These are phyloP conservation scores for Montipora sp. DNA, from an alignment of 64 coral and sea anemone genomes.

Conservation along the genomic window DNA sequence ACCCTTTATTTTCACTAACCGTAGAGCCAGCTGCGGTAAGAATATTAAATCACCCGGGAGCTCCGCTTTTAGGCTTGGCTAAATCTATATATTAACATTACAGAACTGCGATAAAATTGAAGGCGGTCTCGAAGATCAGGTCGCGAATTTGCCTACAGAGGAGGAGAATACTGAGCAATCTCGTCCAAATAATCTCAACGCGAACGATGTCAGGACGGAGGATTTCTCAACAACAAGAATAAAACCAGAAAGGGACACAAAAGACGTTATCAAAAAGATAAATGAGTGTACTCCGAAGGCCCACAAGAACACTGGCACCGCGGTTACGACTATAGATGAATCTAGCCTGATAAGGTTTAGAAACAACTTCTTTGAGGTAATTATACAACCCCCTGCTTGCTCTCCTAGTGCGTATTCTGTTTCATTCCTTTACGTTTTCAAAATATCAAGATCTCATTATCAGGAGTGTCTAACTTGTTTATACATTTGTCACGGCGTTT, in stretches of 20 bases:
- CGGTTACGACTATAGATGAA: background rate
- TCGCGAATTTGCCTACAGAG: too few relatives aligned
- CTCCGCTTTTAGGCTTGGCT: too few relatives aligned
- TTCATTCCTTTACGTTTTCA: background rate
- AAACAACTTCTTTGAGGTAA: slow-evolving; percentile 64
- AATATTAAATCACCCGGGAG: too few relatives aligned
- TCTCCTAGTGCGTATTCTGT: background rate
- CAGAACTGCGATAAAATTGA: background rate
- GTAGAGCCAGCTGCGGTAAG: too few relatives aligned
- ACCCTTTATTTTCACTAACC: too few relatives aligned
- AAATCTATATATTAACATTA: background rate
- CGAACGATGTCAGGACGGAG: background rate
- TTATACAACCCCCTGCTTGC: background rate
- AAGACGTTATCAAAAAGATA: background rate
- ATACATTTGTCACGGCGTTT: too few relatives aligned
- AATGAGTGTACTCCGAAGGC: background rate
- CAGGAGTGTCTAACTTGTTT: too few relatives aligned
- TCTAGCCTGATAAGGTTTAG: slow-evolving; percentile 27
- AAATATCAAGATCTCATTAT: too few relatives aligned
- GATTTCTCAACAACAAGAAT: background rate
- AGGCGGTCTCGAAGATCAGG: too few relatives aligned
- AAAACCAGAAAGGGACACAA: background rate
- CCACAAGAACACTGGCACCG: background rate
- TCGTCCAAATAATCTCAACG: background rate
- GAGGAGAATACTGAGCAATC: background rate